A percentile compares a stretch with the other conserved stretches of the same genome.
Conservation (phyloP, 2,113 vertebrate species). For the Anas platyrhynchos region DNA sequence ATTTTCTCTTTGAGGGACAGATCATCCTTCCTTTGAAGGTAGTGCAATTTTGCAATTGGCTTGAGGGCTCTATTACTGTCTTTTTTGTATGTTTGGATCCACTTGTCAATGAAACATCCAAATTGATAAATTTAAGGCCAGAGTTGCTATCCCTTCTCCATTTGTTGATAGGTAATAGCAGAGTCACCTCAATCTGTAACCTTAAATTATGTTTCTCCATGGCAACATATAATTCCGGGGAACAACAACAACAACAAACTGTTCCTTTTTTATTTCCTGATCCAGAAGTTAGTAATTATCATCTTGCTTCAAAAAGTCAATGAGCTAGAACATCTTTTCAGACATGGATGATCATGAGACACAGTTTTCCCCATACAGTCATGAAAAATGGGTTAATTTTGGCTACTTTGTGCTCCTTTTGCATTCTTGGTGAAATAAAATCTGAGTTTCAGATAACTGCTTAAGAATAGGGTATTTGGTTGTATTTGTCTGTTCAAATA, state of each 20-base stretch:
- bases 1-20: slow-evolving; percentile 30
- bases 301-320: not conserved
- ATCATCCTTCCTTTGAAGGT: slow-evolving; percentile 47
- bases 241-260: not conserved
- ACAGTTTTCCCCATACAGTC: not conserved
- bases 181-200: not conserved
- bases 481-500: not conserved
- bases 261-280: not conserved
- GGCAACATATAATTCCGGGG: not conserved
- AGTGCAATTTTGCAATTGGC: not conserved
- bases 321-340: not conserved
- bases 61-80: not conserved
- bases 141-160: not conserved
- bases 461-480: not conserved
- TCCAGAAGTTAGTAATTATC: not conserved
- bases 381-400: not conserved
- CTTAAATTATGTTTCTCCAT: not conserved
- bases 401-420: not conserved
- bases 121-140: not conserved
- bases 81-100: not conserved
- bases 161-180: not conserved
- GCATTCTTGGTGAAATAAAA: not conserved
- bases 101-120: not conserved
- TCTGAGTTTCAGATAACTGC: not conserved
- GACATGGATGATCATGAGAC: not conserved